Evolutionary conservation across 2,797 vertebrate genomes (phyloP), one percentile per base, ranked within the genome.

Genomic region (Eptatretus atami): DNA sequence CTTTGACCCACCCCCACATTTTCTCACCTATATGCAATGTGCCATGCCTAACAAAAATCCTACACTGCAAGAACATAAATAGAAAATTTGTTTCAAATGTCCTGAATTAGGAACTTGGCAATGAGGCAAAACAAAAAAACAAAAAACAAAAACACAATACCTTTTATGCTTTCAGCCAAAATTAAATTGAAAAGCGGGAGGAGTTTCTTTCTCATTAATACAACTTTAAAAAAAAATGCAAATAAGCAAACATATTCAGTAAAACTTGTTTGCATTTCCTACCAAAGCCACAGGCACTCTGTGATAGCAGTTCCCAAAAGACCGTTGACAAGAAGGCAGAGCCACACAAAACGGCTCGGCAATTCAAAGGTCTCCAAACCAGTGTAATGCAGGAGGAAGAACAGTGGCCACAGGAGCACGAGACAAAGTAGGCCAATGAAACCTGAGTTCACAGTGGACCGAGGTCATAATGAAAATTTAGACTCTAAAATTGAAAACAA

Each of bases 251-350:
- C 12, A 61, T n/a, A 25, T 25, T 9, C 11, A 10, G 11, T 61
- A n/a, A n/a, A 61, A 61, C 57, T 61, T 61, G 57, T 61, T 12
- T 61, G 9, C n/a, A 25, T 63, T 14, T 65, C 83, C 63, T 76
- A 93, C 88, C 88, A 95, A 65, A 95, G 76, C 88, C 88, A 94
- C 66, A 95, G 84, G 72, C 93, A 90, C 77, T 95, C 88, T 0
- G 87, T 93, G 31, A 94, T 77, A 68, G 94, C 87, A 2, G 88
- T 95, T 68, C 88, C 88, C 3, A 95, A 81, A 70, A 95, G 82
- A 69, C 88, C 88, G 31, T 95, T 95, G 67, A 95, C 75, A 68
- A 94, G 76, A 76, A 95, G 86, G 76, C 84, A 94, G 63, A 81
- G 81, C 78, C 85, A 84, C 66, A 93, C 81, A 69, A 88, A 74